Evolutionary conservation across 1,140 invertebrate species (phyloP), one percentile per base, ranked within the genome.

Genomic region (Bombyx mandarina): DNA sequence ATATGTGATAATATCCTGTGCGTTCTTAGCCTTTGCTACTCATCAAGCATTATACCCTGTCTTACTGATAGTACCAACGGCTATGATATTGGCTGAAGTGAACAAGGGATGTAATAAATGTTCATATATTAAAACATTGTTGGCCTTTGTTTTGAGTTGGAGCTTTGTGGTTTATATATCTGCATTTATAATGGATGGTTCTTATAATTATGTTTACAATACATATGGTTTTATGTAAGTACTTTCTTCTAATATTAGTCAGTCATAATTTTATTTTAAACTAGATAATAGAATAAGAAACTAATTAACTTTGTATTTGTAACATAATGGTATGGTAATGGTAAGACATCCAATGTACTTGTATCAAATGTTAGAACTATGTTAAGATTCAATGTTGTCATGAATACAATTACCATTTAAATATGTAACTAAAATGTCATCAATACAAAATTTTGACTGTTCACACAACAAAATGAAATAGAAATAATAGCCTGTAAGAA

Each of bases 21-120:
- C 93, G 0, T 89, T 92, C 18, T 89, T 98, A 52, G 93, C 94
- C 0, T 68, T 97, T 6, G 90, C 95, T 44, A 91, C 94, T 3
- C 91, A 96, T 60, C 94, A 97, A 72, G 93, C 94, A 52, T 89
- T 99, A 42, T 99, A 99, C 88, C 95, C 97, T 0, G 76, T 95
- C 8, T 90, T 95, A 42, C 88, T 98, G 1, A 90, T 98, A 69
- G 93, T 97, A 44, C 96, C 97, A 6, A 90, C 93, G 43, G 86
- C 91, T 10, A 88, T 88, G 52, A 60, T 89, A 57, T 60, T 89
- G 50, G 83, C 86, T 42, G 79, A 89, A 60, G 65, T 79, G 1
- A 82, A 81, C 43, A 79, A 82, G 65, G 88, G 86, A 9, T 89
- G 88, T 60, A 80, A 74, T 35, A 89, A 87, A 64, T 89, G 88